Percentiles rank a stretch among this genome's conserved stretches.
These are phyloP conservation scores for Elysia crispata DNA, from an alignment of 2,888 invertebrate species.

Conservation along the genomic window DNA sequence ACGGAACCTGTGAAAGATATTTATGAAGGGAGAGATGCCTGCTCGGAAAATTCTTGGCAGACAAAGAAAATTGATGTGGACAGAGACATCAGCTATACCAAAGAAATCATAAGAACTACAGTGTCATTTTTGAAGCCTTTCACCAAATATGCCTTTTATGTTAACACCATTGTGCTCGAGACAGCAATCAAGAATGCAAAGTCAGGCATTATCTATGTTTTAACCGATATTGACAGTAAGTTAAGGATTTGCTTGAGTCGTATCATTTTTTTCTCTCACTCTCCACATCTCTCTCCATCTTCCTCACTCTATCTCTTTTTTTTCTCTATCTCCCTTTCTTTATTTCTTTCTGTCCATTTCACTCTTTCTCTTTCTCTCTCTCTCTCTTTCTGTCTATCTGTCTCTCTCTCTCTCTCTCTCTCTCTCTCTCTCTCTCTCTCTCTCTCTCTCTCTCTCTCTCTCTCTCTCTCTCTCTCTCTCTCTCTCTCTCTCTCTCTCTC, in stretches of 20 bases:
- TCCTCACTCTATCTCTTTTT: constrained; percentile 1
- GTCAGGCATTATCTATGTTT: constrained; percentile 85
- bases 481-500: constrained; percentile 13
- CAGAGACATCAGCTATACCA: too few relatives aligned
- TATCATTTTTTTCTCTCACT: constrained; percentile 11
- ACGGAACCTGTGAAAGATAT: constrained; percentile 84
- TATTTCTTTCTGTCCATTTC: not conserved
- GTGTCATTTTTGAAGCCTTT: constrained; percentile 85
- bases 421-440: not conserved
- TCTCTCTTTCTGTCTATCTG: constrained; percentile 24
- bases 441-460: not conserved
- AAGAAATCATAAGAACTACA: constrained; percentile 12
- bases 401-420: constrained; percentile 20
- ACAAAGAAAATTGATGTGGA: not conserved
- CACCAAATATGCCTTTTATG: constrained; percentile 95
- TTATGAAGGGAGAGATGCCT: constrained; percentile 92
- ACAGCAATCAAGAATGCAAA: constrained; percentile 85
- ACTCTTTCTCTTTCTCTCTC: not conserved
- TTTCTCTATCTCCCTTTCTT: not conserved
- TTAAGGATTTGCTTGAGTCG: not conserved
- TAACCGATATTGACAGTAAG: constrained; percentile 24
- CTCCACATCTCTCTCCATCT: constrained; percentile 15
- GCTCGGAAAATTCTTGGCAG: constrained; percentile 85
- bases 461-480: constrained; percentile 4
- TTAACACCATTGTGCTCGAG: constrained; percentile 93